These are phyloP conservation scores for Poecilia picta DNA, from an alignment of 2,797 vertebrate genomes.

Conservation along the genomic window DNA sequence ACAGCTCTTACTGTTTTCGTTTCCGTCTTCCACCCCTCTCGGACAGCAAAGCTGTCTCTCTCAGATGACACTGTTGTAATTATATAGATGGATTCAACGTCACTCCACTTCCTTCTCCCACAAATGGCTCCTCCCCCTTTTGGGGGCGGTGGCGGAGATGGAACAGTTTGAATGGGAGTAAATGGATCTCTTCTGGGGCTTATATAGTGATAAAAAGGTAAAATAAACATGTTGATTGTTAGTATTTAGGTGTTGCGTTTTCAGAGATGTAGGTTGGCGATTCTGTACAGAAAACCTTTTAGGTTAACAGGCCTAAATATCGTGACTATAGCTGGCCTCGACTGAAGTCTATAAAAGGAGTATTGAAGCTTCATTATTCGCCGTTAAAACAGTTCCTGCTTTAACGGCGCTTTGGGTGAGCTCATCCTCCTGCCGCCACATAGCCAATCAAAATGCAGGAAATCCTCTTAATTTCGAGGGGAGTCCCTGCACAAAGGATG, in stretches of 20 bases:
- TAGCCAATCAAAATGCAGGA: background rate
- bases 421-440: background rate
- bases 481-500: background rate
- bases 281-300: background rate
- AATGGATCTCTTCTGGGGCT: background rate
- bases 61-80: conserved; percentile 52
- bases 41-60: conserved; percentile 76
- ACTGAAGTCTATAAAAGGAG: background rate
- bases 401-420: background rate
- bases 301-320: background rate
- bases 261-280: background rate
- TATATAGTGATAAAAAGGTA: background rate
- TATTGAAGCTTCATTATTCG: background rate
- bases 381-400: background rate
- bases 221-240: background rate
- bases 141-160: background rate
- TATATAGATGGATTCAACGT: conserved; percentile 15
- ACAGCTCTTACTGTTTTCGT: conserved; percentile 57
- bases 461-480: background rate
- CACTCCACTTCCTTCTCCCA: conserved; percentile 1
- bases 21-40: conserved; percentile 74
- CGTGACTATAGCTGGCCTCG: background rate
- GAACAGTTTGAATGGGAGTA: background rate
- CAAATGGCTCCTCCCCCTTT: background rate
- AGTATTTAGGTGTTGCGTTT: background rate